These are phyloP conservation scores for Phortica okadai DNA, from an alignment of 2,888 invertebrate species.

Conservation along the genomic window DNA sequence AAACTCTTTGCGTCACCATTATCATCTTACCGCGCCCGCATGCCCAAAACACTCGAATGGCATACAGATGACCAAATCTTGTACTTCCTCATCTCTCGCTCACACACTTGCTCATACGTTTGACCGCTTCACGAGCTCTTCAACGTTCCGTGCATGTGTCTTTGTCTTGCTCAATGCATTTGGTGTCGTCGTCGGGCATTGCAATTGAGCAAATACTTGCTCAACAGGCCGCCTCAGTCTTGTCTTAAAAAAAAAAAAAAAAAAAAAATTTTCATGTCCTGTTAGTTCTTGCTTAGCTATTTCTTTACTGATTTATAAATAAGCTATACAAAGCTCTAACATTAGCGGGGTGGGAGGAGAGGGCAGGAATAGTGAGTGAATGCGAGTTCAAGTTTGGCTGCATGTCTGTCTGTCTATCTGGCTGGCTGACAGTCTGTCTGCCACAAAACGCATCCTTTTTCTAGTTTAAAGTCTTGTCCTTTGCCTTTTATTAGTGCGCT, in stretches of 20 bases:
- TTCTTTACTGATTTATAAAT: neutral
- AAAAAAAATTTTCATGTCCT: neutral
- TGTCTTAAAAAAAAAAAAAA: neutral
- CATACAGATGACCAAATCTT: too few relatives aligned
- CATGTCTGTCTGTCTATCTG: slow-evolving; percentile 18
- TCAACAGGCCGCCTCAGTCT: neutral
- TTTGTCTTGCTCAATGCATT: too few relatives aligned
- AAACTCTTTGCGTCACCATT: too few relatives aligned
- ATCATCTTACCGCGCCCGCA: too few relatives aligned
- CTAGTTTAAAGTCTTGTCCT: neutral
- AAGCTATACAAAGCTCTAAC: neutral
- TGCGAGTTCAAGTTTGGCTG: neutral
- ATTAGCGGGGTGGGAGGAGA: neutral
- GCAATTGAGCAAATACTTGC: neutral
- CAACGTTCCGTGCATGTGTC: too few relatives aligned
- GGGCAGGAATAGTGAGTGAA: neutral
- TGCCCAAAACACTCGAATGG: too few relatives aligned
- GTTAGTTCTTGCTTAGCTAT: neutral
- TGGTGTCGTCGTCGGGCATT: neutral
- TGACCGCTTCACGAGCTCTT: too few relatives aligned
- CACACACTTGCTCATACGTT: too few relatives aligned
- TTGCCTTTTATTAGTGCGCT: neutral
- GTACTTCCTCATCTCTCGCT: too few relatives aligned
- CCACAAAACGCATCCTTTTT: neutral
- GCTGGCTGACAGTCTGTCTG: slow-evolving; percentile 45